Evolutionary conservation across 2,888 invertebrate genomes (phyloP), one percentile per base, ranked within the genome.

Genomic region (Caenorhabditis sinica): DNA sequence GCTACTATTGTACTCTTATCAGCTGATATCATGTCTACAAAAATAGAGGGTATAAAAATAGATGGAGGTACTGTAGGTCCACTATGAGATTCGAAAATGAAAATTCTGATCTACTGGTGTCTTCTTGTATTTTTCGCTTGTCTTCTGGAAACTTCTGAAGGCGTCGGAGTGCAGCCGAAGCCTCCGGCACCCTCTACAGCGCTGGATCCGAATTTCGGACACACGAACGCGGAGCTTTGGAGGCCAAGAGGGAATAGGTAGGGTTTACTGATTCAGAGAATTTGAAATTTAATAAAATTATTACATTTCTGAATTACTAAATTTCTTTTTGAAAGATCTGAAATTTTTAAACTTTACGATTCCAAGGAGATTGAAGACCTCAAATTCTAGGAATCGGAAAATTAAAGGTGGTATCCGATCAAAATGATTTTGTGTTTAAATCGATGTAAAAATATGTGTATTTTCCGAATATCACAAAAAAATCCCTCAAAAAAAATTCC

Each of bases 211-310:
- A 71, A 71, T 28, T 71, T 71, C 17, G 71, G 71, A 13, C 71
- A 71, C n/a, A 20, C 71, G n/a, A 71, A 71, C 45, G 36, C 43
- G 0, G 71, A 71, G 30, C 28, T 71, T 9, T 71, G 71, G 71
- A 71, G 71, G 25, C 40, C 56, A 1, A 71, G 56, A 56, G 71
- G 71, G 25, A 56, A 33, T 23, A 56, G 69, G 69, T 69, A n/a
- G 25, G 51, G 20, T 25, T 11, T 28, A 8, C 4, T 6, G 40
- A 11, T 13, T 11, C 13, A 13, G 13, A 40, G 40, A 13, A 40
- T 40, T 40, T 13, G 6, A 13, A 6, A n/a, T n/a, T n/a, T n/a
- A n/a, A n/a, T n/a, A n/a, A n/a, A n/a, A n/a, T n/a, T n/a, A n/a
- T n/a, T n/a, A n/a, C n/a, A n/a, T n/a, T n/a, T n/a, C n/a, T n/a